Evolutionary conservation across 2,888 invertebrate species (phyloP), one percentile per base, ranked within the genome.

Genomic region (Sussaba pulchella): DNA sequence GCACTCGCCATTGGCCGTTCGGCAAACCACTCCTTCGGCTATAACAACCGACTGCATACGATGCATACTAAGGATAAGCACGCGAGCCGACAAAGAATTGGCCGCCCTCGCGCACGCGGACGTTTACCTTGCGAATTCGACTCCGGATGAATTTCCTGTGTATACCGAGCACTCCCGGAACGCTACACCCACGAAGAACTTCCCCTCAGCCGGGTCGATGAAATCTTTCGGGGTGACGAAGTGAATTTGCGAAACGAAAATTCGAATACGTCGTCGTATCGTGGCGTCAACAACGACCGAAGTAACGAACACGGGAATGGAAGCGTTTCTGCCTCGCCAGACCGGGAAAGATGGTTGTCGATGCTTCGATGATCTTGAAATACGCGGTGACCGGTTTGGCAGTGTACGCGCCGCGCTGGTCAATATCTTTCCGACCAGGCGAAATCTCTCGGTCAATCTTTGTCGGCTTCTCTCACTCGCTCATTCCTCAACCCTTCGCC

Each of bases 11-110:
- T 92, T 92, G 92, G 92, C 89, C 91, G 90, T 87, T 88, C 85
- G 84, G 76, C 90, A 91, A 92, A 92, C 92, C 92, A 92, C 92
- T 92, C 92, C 92, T 92, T 91, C 91, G n/a, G 89, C 74, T 81
- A 89, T 91, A 92, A 92, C 91, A 90, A 91, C 91, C 91, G 91
- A 92, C 90, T 91, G 91, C 91, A 91, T 92, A 90, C 91, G 88
- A 90, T 91, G 91, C 91, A 92, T 91, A 91, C 91, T 91, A 91
- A 91, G 91, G 89, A 91, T 90, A 89, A 77, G 78, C 91, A 89
- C 91, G 91, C 90, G 88, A 91, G 88, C 86, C 85, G 82, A 83
- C 82, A 78, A 76, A 81, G 81, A 84, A 82, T 81, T 81, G 81
- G 81, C 73, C 74, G 81, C 78, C 81, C 81, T 78, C 81, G 70